Evolutionary conservation across 2,888 invertebrate species (phyloP).

Genomic region (Ecliptopera silaceata): DNA sequence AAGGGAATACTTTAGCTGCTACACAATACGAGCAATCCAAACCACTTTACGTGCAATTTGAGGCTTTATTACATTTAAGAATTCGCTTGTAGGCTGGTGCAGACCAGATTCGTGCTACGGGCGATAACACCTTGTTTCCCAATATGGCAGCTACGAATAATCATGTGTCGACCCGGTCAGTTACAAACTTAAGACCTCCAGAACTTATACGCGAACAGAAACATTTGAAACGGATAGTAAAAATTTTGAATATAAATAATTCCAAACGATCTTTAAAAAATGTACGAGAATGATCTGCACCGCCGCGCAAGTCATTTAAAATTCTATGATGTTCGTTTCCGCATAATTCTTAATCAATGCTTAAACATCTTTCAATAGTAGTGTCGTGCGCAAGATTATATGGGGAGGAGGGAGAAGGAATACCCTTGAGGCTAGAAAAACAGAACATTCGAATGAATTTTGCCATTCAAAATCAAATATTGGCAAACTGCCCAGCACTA

Average conservation of each 20-base stretch:
- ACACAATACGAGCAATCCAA: background rate
- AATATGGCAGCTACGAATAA: too few relatives aligned
- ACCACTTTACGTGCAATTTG: slow-evolving; percentile 4
- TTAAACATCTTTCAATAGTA: slow-evolving; percentile 4
- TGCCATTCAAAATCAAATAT: background rate
- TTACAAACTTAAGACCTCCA: too few relatives aligned
- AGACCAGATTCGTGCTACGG: background rate
- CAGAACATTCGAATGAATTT: background rate
- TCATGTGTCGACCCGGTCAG: too few relatives aligned
- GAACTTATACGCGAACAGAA: too few relatives aligned
- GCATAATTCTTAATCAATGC: slow-evolving; percentile 14
- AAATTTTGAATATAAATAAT: too few relatives aligned
- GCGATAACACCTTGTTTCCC: too few relatives aligned
- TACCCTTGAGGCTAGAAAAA: background rate
- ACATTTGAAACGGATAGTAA: too few relatives aligned
- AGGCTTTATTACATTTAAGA: slow-evolving; percentile 2
- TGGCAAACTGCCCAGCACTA: background rate
- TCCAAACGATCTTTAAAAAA: too few relatives aligned
- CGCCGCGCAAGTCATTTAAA: background rate
- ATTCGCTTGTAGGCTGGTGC: slow-evolving; percentile 5
- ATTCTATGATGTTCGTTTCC: slow-evolving; percentile 9
- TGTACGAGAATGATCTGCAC: background rate
- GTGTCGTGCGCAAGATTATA: slow-evolving; percentile 10
- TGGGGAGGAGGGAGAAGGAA: slow-evolving; percentile 10
- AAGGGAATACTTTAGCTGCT: background rate